A percentile compares a stretch with the other conserved stretches of the same genome.
phyloP scores from a whole-genome alignment of 2,113 vertebrate genomes.

The Barbus barbus region DNA sequence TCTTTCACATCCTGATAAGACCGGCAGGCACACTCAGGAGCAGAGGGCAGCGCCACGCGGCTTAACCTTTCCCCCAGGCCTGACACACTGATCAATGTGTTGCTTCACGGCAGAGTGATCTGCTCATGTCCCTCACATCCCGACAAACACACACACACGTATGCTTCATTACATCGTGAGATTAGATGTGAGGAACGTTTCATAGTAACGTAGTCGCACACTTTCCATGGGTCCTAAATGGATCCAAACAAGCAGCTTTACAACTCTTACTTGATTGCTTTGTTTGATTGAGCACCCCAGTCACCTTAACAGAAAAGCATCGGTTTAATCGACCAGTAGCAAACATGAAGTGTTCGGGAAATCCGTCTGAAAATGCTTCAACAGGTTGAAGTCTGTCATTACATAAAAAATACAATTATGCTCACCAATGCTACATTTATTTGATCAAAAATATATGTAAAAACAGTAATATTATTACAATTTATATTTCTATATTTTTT shows the following conservation, averaged over 20 bases:
- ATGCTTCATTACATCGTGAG: conserved; percentile 6
- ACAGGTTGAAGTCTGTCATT: not conserved
- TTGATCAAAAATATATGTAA: not conserved
- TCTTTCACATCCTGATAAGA: conserved; percentile 80
- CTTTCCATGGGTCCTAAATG: conserved; percentile 4
- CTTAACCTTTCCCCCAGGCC: conserved; percentile 78
- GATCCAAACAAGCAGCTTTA: not conserved
- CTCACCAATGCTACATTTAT: not conserved
- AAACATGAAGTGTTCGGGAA: not conserved
- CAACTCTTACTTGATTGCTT: not conserved
- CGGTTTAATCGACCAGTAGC: conserved; percentile 10
- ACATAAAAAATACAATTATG: not conserved
- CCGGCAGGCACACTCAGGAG: conserved; percentile 65
- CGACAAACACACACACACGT: conserved; percentile 19
- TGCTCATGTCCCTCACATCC: conserved; percentile 64
- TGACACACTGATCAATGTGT: conserved; percentile 79
- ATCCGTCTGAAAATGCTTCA: not conserved
- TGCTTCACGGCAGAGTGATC: conserved; percentile 75
- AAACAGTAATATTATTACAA: not conserved
- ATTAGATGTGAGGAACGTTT: not conserved
- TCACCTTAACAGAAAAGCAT: not conserved
- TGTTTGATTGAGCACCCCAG: not conserved
- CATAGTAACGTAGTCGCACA: not conserved
- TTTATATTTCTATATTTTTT: too few relatives aligned
- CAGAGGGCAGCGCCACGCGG: conserved; percentile 64